phyloP scores from a whole-genome alignment of 1,140 invertebrate species.

The Steinernema feltiae region DNA sequence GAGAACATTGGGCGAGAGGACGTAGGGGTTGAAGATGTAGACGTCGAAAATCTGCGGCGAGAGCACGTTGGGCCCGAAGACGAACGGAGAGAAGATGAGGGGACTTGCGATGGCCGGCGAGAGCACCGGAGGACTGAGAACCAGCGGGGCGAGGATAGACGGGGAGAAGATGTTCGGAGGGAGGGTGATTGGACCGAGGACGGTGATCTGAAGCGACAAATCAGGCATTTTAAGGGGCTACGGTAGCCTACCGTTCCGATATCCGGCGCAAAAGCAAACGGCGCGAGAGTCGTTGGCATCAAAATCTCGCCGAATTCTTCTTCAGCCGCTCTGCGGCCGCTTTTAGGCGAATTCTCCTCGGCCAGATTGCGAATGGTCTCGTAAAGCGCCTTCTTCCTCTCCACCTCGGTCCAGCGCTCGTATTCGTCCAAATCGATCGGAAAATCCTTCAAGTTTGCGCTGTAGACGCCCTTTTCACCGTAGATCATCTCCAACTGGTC shows the following conservation, averaged over 20 bases:
- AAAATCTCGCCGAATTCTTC: background rate
- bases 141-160: conserved; percentile 27
- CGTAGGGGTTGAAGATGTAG: conserved; percentile 39
- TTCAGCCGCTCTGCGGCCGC: conserved; percentile 11
- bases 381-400: conserved; percentile 27
- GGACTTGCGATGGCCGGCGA: conserved; percentile 33
- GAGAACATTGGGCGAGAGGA: conserved; percentile 38
- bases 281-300: conserved; percentile 23
- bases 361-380: conserved; percentile 32
- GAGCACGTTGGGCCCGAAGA: conserved; percentile 37
- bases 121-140: conserved; percentile 33
- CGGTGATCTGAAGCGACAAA: conserved; percentile 22
- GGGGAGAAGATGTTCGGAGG: conserved; percentile 39
- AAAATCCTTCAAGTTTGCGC: conserved; percentile 24
- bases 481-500: conserved; percentile 31
- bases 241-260: background rate
- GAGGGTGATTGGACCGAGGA: conserved; percentile 28
- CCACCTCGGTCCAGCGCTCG: conserved; percentile 14
- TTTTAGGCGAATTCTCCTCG: conserved; percentile 1
- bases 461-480: conserved; percentile 26
- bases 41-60: conserved; percentile 37
- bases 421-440: conserved; percentile 36
- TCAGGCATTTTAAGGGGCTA: too few relatives aligned
- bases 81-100: conserved; percentile 39
- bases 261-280: conserved; percentile 23